phyloP scores from a whole-genome alignment of 1,140 invertebrate genomes.

The Saxidomus purpurata region DNA sequence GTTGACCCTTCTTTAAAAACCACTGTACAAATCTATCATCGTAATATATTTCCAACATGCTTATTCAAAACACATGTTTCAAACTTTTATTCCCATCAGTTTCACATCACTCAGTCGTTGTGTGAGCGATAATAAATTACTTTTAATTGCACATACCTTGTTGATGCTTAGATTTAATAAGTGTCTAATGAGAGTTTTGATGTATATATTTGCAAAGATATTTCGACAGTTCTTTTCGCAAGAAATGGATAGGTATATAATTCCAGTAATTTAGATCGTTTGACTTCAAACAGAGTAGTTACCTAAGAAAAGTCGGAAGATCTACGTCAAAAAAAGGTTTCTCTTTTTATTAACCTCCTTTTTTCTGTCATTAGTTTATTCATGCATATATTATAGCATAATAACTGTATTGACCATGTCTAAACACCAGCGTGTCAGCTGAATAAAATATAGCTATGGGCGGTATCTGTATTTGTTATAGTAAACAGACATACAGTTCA shows the following conservation, averaged over 20 bases:
- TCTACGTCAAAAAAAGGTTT: no score
- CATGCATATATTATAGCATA: no score
- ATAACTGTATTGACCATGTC: no score
- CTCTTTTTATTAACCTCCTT: no score
- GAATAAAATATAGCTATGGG: no score
- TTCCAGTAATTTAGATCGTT: neutral
- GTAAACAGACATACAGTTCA: no score
- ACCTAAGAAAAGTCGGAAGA: no score
- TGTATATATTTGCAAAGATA: conserved; percentile 3
- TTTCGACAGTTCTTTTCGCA: conserved; percentile 20
- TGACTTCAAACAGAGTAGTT: neutral
- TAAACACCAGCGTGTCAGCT: no score
- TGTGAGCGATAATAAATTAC: conserved; percentile 51
- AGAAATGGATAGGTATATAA: neutral
- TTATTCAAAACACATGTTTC: conserved; percentile 52
- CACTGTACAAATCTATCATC: conserved; percentile 17
- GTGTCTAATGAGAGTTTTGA: conserved; percentile 34
- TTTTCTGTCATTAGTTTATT: no score
- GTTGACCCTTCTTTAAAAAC: conserved; percentile 5
- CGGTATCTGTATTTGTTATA: no score
- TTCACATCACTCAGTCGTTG: conserved; percentile 18
- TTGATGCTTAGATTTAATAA: conserved; percentile 38
- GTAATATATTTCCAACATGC: neutral
- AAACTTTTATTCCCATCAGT: neutral
- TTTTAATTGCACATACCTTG: conserved; percentile 38